phyloP scores from a whole-genome alignment of 1,140 invertebrate genomes.

The Drosophila nebulosa region DNA sequence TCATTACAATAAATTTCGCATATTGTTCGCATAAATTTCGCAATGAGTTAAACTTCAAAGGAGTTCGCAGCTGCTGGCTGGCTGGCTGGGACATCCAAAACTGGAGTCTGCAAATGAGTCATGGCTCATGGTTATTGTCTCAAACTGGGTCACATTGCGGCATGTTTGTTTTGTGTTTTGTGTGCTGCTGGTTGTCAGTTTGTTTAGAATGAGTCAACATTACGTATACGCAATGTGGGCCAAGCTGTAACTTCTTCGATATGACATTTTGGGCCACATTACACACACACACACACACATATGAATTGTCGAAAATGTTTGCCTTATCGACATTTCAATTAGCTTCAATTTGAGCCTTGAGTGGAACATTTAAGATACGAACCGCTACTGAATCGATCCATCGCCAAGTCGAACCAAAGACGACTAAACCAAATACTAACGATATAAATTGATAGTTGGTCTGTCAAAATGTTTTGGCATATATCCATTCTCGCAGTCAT shows the following conservation, averaged over 20 bases:
- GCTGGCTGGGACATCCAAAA: constrained; percentile 57
- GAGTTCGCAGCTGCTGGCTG: constrained; percentile 37
- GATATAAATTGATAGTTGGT: constrained; percentile 56
- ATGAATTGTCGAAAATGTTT: constrained; percentile 54
- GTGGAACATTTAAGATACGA: constrained; percentile 35
- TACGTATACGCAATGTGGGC: constrained; percentile 71
- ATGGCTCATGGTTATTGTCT: constrained; percentile 49
- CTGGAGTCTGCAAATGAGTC: constrained; percentile 44
- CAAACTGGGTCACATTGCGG: constrained; percentile 61
- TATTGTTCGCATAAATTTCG: constrained; percentile 77
- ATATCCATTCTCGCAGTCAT: constrained; percentile 45
- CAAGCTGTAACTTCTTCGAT: constrained; percentile 54
- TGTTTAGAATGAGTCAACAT: constrained; percentile 66
- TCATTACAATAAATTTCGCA: constrained; percentile 78
- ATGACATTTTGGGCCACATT: constrained; percentile 26
- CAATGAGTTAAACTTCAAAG: constrained; percentile 57
- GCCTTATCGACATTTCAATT: constrained; percentile 76
- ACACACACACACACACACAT: neutral
- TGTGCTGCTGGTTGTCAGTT: neutral
- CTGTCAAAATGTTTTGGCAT: constrained; percentile 76
- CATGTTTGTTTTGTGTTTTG: constrained; percentile 26
- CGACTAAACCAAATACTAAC: constrained; percentile 27
- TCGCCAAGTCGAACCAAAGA: constrained; percentile 1
- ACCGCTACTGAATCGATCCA: neutral
- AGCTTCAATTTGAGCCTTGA: constrained; percentile 54